phyloP scores from a whole-genome alignment of 2,797 vertebrate species.

The Odontamblyopus rebecca region DNA sequence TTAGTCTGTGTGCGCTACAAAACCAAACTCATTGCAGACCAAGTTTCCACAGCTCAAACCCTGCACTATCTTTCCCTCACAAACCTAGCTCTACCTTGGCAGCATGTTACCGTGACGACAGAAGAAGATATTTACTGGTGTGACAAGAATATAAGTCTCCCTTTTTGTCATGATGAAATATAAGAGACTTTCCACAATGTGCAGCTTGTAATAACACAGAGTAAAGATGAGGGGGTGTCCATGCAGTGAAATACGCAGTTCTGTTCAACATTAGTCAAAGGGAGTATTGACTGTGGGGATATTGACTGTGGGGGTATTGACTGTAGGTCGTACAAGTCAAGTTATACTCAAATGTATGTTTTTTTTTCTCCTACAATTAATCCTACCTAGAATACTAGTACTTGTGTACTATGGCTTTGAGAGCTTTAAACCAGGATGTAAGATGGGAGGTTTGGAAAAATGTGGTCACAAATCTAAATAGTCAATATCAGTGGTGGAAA shows the following conservation, averaged over 20 bases:
- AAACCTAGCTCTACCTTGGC: constrained; percentile 7
- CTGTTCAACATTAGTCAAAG: background rate
- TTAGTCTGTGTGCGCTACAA: constrained; percentile 14
- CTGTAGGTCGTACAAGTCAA: background rate
- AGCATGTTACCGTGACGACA: background rate
- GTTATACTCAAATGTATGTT: background rate
- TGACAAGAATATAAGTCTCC: constrained; percentile 8
- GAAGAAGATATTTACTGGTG: constrained; percentile 6
- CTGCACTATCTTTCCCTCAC: constrained; percentile 6
- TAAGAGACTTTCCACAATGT: background rate
- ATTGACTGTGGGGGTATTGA: background rate
- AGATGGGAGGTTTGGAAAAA: no score
- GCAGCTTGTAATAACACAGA: background rate
- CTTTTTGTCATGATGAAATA: background rate
- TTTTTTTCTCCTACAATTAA: background rate
- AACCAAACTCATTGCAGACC: constrained; percentile 28
- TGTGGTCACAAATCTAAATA: no score
- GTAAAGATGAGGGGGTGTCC: background rate
- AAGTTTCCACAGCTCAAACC: constrained; percentile 22
- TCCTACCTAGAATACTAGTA: background rate
- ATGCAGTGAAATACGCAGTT: no score
- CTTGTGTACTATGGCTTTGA: background rate
- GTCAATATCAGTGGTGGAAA: no score
- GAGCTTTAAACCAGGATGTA: no score
- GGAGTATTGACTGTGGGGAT: background rate